Conservation (phyloP, 2,797 vertebrate genomes). For the Leptoclinus maculatus region DNA sequence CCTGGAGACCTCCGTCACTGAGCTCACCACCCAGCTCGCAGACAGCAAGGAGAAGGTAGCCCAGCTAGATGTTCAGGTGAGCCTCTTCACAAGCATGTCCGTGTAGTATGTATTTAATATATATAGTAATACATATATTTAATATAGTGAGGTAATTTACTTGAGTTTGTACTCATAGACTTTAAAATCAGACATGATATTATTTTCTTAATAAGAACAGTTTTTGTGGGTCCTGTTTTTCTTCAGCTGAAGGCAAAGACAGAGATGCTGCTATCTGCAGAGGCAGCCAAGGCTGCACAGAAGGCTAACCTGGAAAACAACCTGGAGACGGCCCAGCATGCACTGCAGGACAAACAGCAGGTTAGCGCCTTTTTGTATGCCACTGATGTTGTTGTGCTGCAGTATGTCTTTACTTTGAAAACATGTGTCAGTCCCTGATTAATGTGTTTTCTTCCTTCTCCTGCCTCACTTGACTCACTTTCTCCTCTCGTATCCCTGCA, state of each 20-base stretch:
- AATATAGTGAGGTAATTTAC: neutral
- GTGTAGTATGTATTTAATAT: neutral
- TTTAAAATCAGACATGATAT: neutral
- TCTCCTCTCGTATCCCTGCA: neutral
- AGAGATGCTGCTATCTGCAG: conserved; percentile 93
- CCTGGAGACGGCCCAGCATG: conserved; percentile 94
- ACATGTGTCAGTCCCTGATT: neutral
- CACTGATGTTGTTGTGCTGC: neutral
- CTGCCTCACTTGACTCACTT: neutral
- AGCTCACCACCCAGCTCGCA: conserved; percentile 89
- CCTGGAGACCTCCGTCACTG: conserved; percentile 87
- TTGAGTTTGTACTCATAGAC: neutral
- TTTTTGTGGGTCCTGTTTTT: conserved; percentile 13
- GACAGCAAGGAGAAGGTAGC: conserved; percentile 94
- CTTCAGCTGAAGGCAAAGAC: conserved; percentile 96
- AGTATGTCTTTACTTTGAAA: conserved; percentile 3
- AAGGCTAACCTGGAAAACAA: conserved; percentile 96
- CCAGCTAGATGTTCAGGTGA: conserved; percentile 95
- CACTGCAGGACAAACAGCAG: conserved; percentile 98
- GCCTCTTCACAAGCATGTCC: neutral
- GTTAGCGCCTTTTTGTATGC: conserved; percentile 62
- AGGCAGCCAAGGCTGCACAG: conserved; percentile 94
- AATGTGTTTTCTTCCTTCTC: neutral
- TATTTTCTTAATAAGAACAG: neutral
- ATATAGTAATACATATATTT: rapidly evolving